These are phyloP conservation scores for Octopus sinensis DNA, from an alignment of 1,140 invertebrate genomes.

Conservation along the genomic window DNA sequence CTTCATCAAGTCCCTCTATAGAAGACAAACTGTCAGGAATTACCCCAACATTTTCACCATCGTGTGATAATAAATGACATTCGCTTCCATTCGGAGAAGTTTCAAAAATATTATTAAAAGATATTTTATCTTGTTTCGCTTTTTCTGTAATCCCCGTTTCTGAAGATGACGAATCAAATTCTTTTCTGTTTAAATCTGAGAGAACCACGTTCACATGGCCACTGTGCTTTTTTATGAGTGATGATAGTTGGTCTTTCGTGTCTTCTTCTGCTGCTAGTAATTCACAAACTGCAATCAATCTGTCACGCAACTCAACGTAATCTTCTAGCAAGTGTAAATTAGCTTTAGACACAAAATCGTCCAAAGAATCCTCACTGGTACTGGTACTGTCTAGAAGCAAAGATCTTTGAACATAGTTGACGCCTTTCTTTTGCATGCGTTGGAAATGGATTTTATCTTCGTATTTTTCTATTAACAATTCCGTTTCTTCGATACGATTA, in stretches of 20 bases:
- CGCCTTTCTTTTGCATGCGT: conserved; percentile 71
- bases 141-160: neutral
- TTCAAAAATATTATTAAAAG: too few species aligned
- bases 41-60: neutral
- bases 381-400: conserved; percentile 44
- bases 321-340: neutral
- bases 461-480: conserved; percentile 72
- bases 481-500: conserved; percentile 67
- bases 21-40: neutral
- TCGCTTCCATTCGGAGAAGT: too few species aligned
- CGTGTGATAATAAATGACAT: too few species aligned
- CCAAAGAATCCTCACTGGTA: neutral
- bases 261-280: neutral
- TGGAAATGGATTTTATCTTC: conserved; percentile 72
- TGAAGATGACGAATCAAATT: neutral
- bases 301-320: neutral
- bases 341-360: neutral
- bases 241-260: neutral
- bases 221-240: neutral
- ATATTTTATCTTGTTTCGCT: neutral
- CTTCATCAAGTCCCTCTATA: neutral
- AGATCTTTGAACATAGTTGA: conserved; percentile 77
- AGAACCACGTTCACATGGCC: neutral
- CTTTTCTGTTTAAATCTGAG: neutral
- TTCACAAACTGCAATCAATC: neutral